Evolutionary conservation across 1,140 invertebrate species (phyloP), one percentile per base, ranked within the genome.

Genomic region (Pissodes strobi): DNA sequence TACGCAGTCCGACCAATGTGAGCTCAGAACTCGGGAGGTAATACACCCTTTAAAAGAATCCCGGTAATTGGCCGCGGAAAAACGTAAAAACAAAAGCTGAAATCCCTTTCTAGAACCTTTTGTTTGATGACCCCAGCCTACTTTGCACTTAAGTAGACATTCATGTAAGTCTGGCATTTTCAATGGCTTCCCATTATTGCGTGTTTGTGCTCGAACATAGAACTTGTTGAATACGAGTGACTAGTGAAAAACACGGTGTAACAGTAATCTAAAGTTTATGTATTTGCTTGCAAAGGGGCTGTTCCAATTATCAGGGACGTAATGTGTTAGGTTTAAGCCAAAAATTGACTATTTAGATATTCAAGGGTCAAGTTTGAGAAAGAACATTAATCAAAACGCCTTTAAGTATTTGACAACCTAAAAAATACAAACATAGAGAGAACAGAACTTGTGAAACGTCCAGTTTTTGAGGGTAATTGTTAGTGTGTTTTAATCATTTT

Each of bases 111-210:
- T 15, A 59, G 17, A 22, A 12, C 48, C 56, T 59, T 59, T 59
- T 59, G 56, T 59, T 48, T 59, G 43, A 46, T 59, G 56, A 59
- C 56, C 56, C 56, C 56, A 34, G 41, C 23, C 17, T 46, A 21
- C 41, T 45, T 59, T 57, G 18, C 21, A 59, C 56, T 46, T 34
- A 48, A 48, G 56, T 59, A 48, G 27, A 59, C 56, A 59, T 34
- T 59, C 56, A 59, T 59, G 56, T 59, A 46, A 12, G 56, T 59
- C 56, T 59, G 56, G 56, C 41, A 59, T 59, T 59, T 59, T 59
- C 56, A 46, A 59, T 48, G 56, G 56, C 56, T 59, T 59, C 56
- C 43, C 56, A 37, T 59, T 45, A 59, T 59, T 48, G 56, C 56
- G 41, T 59, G 56, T 59, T 46, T 59, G 27, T 48, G 43, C 12